These are phyloP conservation scores for Camponotus floridanus DNA, from an alignment of 1,140 invertebrate genomes.

Conservation along the genomic window DNA sequence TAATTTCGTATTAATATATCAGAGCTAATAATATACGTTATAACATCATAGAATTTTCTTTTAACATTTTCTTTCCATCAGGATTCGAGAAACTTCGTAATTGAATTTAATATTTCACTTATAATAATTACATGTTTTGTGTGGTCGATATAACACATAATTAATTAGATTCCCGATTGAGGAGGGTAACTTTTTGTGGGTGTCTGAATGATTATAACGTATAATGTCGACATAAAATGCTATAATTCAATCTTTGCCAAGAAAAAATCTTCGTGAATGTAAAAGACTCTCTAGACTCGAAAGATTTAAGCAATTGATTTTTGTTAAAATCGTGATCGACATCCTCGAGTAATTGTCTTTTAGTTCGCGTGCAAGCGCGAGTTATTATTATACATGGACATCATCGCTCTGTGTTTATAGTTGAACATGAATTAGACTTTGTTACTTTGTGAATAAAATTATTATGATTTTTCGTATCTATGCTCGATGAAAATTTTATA, in stretches of 20 bases:
- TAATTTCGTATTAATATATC: background rate
- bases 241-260: background rate
- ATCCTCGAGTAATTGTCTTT: slow-evolving; percentile 66
- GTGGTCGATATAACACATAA: background rate
- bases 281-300: background rate
- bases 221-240: too few species aligned
- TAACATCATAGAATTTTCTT: too few species aligned
- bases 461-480: slow-evolving; percentile 57
- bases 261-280: background rate
- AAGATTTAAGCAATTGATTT: slow-evolving; percentile 67
- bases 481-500: background rate
- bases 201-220: slow-evolving; percentile 26
- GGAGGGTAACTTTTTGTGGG: slow-evolving; percentile 26
- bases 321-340: slow-evolving; percentile 68
- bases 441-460: slow-evolving; percentile 71
- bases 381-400: slow-evolving; percentile 67
- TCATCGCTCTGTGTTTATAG: slow-evolving; percentile 48
- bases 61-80: background rate
- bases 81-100: background rate
- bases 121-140: slow-evolving; percentile 27
- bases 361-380: slow-evolving; percentile 19
- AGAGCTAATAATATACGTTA: background rate
- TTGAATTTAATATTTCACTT: background rate
- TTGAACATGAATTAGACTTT: too few species aligned
- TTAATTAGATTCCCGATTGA: slow-evolving; percentile 48